Evolutionary conservation across 2,113 vertebrate species (phyloP).

Genomic region (Coptodon bakossiorum): DNA sequence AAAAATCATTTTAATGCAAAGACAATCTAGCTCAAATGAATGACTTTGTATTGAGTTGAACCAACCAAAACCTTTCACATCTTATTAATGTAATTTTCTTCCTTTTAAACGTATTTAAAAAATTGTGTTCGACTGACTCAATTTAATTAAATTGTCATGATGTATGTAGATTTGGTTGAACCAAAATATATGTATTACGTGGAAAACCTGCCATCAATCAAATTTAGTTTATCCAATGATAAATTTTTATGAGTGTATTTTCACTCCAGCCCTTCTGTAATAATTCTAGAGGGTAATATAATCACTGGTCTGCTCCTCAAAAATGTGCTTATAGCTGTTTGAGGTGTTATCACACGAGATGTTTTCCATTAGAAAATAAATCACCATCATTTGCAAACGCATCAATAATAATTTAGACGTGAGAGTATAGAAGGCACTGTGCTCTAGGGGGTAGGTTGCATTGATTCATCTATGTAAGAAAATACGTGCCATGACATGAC

Average conservation of each 20-base stretch:
- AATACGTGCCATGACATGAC: not conserved
- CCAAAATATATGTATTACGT: too few relatives aligned
- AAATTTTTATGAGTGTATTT: not conserved
- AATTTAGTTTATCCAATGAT: too few relatives aligned
- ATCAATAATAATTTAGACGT: not conserved
- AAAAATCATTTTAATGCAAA: too few relatives aligned
- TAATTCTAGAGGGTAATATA: not conserved
- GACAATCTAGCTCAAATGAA: too few relatives aligned
- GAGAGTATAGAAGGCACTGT: not conserved
- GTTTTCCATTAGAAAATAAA: not conserved
- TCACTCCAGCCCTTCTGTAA: not conserved
- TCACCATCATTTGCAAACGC: not conserved
- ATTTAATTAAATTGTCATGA: too few relatives aligned
- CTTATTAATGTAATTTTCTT: too few relatives aligned
- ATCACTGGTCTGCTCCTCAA: not conserved
- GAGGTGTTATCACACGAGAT: not conserved
- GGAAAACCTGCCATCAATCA: too few relatives aligned
- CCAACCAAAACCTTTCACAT: too few relatives aligned
- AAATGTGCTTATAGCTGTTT: not conserved
- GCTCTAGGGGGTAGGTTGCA: not conserved
- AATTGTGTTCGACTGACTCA: too few relatives aligned
- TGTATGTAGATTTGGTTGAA: too few relatives aligned
- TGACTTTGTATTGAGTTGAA: too few relatives aligned
- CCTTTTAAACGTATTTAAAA: too few relatives aligned
- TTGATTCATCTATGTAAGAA: constrained; percentile 17